Base-by-base conservation (phyloP, 1,140 invertebrate genomes). In the Asbolus verrucosus region DNA sequence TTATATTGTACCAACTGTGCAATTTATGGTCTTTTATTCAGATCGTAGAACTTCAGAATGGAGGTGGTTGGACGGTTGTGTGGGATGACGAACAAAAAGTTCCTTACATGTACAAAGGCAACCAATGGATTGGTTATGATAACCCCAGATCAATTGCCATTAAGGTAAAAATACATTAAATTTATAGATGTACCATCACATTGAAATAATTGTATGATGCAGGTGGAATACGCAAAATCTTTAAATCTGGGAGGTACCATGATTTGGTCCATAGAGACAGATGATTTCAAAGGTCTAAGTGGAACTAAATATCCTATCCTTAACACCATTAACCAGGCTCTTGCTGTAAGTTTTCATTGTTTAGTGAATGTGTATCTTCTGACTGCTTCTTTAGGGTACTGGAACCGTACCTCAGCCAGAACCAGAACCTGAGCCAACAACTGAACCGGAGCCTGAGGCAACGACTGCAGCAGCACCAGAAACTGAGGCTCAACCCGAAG, bases 211-310 rank as follows among this genome's bases (percentile, higher is more conserved):
- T n/a, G n/a, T n/a, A n/a, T 13, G 61, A 6, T 15, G 6, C 14
- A 63, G 18, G 73, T 73, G 0, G 67, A 88, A 19, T 90, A 85
- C 66, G 84, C 85, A 1, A 81, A 85, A 30, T 62, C 75, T 0
- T 73, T 80, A 2, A 83, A 82, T 39, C 80, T 92, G 1, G 87
- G 83, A 41, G 90, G 91, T 13, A 83, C 83, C 1, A 92, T 92
- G 89, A 69, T 90, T 0, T 93, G 91, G 91, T 88, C 87, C 83
- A 21, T 93, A 6, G 91, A 92, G 68, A 89, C 88, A 39, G 91
- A 92, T 74, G 91, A 93, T 75, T 91, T 91, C 73, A 79, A 71
- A 6, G 88, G 87, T 0, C 67, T 78, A 0, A 91, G 89, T 72
- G 83, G 86, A 9, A 73, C 84, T 2, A 81, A 82, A 38, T 90